Evolutionary conservation across 1,140 invertebrate genomes (phyloP).

Genomic region (Drosophila murphyi): DNA sequence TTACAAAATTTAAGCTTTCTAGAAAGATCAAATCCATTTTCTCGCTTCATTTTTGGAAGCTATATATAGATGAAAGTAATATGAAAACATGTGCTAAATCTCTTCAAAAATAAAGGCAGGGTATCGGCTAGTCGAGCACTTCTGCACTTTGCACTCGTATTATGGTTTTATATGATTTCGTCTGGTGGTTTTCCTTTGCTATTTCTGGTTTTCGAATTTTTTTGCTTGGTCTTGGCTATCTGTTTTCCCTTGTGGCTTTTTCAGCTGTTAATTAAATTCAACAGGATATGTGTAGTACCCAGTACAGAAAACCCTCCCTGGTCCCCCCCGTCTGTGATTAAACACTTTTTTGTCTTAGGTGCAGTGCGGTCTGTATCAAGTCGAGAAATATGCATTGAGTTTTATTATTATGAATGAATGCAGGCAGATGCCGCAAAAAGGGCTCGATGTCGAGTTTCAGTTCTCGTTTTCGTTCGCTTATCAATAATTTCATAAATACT

Average conservation of each 20-base stretch:
- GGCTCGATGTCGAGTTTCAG: neutral
- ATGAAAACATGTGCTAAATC: too few species aligned
- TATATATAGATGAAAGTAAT: too few species aligned
- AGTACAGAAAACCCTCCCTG: neutral
- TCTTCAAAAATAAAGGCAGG: neutral
- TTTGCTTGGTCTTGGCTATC: slow-evolving; percentile 26
- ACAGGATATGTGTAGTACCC: slow-evolving; percentile 40
- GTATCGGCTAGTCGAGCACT: neutral
- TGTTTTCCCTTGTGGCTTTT: slow-evolving; percentile 66
- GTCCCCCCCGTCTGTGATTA: neutral
- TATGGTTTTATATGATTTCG: slow-evolving; percentile 34
- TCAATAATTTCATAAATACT: slow-evolving; percentile 80
- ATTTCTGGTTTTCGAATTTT: slow-evolving; percentile 18
- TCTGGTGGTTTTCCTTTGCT: slow-evolving; percentile 39
- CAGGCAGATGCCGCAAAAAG: slow-evolving; percentile 37
- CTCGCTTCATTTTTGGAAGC: too few species aligned
- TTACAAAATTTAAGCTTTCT: too few species aligned
- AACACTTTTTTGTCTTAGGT: slow-evolving; percentile 8
- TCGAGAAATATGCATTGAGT: slow-evolving; percentile 68
- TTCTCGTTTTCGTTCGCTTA: slow-evolving; percentile 48
- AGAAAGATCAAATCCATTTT: too few species aligned
- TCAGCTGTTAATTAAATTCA: slow-evolving; percentile 78
- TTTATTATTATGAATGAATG: slow-evolving; percentile 33
- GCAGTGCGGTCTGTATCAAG: slow-evolving; percentile 16
- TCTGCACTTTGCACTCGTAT: slow-evolving; percentile 18